Conservation (phyloP, 35 echinoderm and acorn worm genomes). For the Diadema setosum region DNA sequence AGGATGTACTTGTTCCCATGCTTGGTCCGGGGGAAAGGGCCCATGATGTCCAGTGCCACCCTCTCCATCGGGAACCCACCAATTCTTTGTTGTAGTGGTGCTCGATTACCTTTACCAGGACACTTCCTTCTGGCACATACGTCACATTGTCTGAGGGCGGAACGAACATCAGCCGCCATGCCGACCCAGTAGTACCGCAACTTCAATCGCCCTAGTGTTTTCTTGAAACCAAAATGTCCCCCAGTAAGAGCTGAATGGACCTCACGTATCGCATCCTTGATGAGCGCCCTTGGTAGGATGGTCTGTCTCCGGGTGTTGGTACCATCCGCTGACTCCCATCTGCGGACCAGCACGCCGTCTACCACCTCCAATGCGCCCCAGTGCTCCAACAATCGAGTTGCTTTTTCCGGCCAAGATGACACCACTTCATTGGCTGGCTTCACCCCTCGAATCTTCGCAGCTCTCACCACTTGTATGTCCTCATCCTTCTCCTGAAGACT, state of each 20-base stretch:
- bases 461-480: not conserved
- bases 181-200: not conserved
- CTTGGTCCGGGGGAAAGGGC: slow-evolving; percentile 30
- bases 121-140: not conserved
- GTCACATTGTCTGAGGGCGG: not conserved
- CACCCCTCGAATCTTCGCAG: not conserved
- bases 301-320: not conserved
- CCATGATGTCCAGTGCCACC: slow-evolving; percentile 63
- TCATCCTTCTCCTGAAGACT: not conserved
- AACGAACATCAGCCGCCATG: not conserved
- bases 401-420: not conserved
- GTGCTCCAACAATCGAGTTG: not conserved
- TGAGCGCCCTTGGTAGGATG: slow-evolving; percentile 17
- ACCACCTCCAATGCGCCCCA: not conserved
- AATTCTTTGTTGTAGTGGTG: slow-evolving; percentile 23
- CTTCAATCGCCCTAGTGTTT: not conserved
- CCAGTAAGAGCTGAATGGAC: not conserved
- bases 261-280: slow-evolving; percentile 10
- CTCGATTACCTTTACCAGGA: not conserved
- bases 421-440: not conserved
- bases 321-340: slow-evolving; percentile 58
- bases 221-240: not conserved
- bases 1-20: slow-evolving; percentile 44
- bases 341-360: slow-evolving; percentile 13
- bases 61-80: slow-evolving; percentile 50